These are phyloP conservation scores for Hippocampus abdominalis DNA, from an alignment of 2,113 vertebrate genomes.

Conservation along the genomic window DNA sequence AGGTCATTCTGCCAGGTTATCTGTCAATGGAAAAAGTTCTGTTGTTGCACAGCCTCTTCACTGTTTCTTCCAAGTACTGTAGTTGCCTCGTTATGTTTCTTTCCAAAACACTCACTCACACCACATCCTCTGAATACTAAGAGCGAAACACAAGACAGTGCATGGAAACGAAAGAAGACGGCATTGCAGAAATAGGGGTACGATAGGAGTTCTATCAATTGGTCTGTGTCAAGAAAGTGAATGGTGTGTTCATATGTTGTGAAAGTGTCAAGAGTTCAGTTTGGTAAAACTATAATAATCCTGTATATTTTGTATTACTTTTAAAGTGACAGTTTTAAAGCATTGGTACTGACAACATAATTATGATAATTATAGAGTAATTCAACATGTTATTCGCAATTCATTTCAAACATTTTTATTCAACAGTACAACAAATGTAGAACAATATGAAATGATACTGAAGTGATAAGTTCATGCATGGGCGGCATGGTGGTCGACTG, in stretches of 20 bases:
- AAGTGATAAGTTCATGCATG: too few species aligned
- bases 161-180: neutral
- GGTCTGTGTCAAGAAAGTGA: neutral
- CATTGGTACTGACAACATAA: too few species aligned
- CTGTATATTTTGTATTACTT: too few species aligned
- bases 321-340: too few species aligned
- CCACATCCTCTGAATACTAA: constrained; percentile 24
- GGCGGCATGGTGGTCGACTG: too few species aligned
- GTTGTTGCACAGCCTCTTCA: constrained; percentile 44
- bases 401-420: too few species aligned
- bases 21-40: constrained; percentile 5
- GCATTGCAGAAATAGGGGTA: neutral
- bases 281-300: neutral
- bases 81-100: constrained; percentile 39
- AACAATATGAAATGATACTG: too few species aligned
- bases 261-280: neutral
- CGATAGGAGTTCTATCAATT: neutral
- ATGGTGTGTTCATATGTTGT: neutral
- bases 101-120: constrained; percentile 30
- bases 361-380: too few species aligned
- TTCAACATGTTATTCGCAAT: too few species aligned
- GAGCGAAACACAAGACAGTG: neutral
- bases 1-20: neutral
- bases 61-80: constrained; percentile 45
- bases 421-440: too few species aligned